Conservation (phyloP, 2,888 invertebrate genomes). For the Noctua janthe region DNA sequence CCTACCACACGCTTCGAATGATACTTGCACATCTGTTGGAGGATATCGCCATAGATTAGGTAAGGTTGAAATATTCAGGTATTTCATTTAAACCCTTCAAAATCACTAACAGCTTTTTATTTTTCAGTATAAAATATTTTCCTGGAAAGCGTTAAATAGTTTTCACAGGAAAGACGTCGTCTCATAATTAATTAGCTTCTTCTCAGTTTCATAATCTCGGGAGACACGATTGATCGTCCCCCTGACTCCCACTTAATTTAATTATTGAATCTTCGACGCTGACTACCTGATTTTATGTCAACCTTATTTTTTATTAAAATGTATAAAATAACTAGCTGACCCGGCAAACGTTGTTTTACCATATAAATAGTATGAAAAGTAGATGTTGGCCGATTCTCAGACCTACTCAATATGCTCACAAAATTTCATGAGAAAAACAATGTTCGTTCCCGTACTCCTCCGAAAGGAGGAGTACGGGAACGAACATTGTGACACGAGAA, state of each 20-base stretch:
- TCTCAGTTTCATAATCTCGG: conserved; percentile 78
- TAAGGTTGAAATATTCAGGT: neutral
- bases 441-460: too few species aligned
- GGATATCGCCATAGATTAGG: neutral
- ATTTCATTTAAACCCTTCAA: neutral
- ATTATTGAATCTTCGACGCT: conserved; percentile 68
- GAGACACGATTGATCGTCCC: conserved; percentile 80
- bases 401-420: too few species aligned
- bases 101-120: neutral
- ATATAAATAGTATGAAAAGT: too few species aligned
- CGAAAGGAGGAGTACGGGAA: too few species aligned
- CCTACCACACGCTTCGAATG: too few species aligned
- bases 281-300: conserved; percentile 47
- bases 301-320: conserved; percentile 36
- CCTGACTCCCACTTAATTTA: conserved; percentile 73
- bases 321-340: too few species aligned
- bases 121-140: conserved; percentile 1
- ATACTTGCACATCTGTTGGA: too few species aligned
- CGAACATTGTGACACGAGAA: too few species aligned
- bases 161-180: conserved; percentile 68
- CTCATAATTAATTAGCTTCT: conserved; percentile 82
- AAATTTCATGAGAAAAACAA: too few species aligned
- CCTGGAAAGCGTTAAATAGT: conserved; percentile 40
- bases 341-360: too few species aligned
- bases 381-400: too few species aligned